phyloP scores from a whole-genome alignment of 2,888 invertebrate genomes.

The Oegoconia quadripuncta region DNA sequence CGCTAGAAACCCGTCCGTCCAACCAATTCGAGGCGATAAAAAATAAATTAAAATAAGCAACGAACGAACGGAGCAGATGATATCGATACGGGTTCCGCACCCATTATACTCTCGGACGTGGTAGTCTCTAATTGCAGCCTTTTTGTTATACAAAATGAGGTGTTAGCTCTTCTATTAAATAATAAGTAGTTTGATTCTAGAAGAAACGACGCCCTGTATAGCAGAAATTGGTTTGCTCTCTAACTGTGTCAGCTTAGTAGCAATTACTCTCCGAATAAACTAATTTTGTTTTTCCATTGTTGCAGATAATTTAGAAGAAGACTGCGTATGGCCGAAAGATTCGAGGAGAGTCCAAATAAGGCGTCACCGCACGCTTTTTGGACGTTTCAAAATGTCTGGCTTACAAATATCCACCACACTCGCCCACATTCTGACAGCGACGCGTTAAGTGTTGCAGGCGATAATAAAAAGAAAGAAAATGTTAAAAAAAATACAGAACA shows the following conservation, averaged over 20 bases:
- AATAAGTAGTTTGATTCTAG: constrained; percentile 63
- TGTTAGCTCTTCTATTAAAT: constrained; percentile 76
- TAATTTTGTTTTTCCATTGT: constrained; percentile 39
- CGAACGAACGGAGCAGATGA: constrained; percentile 60
- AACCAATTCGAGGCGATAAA: constrained; percentile 73
- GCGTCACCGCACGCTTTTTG: constrained; percentile 71
- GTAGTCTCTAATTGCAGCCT: constrained; percentile 71
- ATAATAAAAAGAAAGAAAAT: constrained; percentile 18
- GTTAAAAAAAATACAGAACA: constrained; percentile 34
- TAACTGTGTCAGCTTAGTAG: constrained; percentile 20
- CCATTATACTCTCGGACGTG: constrained; percentile 64
- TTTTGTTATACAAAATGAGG: constrained; percentile 77
- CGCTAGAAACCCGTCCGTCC: constrained; percentile 63
- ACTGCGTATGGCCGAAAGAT: constrained; percentile 73
- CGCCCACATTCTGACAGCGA: constrained; percentile 17
- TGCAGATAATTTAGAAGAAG: constrained; percentile 65
- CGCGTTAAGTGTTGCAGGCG: constrained; percentile 11
- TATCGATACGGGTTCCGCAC: constrained; percentile 63
- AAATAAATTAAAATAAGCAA: constrained; percentile 75
- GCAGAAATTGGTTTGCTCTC: constrained; percentile 41
- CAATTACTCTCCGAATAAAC: background rate
- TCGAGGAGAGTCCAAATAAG: constrained; percentile 58
- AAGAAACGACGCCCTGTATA: constrained; percentile 41
- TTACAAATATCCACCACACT: constrained; percentile 24
- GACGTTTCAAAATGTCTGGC: constrained; percentile 54